These are phyloP conservation scores for Heteronetta atricapilla DNA, from an alignment of 2,113 vertebrate species.

Conservation along the genomic window DNA sequence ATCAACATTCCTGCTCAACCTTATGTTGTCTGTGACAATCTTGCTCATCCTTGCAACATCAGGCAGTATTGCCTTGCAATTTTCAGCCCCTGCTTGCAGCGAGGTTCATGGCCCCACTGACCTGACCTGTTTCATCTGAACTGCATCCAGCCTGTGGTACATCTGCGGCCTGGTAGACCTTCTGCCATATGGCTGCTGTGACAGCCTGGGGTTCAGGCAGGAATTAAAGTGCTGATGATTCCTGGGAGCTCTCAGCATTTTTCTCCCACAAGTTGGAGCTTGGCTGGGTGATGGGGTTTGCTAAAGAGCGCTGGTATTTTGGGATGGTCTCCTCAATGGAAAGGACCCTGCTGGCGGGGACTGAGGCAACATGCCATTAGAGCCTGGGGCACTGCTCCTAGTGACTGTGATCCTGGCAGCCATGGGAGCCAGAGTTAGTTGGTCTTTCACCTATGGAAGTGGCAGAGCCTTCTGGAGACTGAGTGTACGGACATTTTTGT, in stretches of 20 bases:
- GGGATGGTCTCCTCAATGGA: too few relatives aligned
- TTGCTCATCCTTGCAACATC: background rate
- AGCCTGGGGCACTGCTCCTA: too few relatives aligned
- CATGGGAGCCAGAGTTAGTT: too few relatives aligned
- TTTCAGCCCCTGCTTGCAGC: background rate
- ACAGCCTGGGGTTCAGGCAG: background rate
- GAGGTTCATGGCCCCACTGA: background rate
- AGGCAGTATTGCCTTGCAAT: background rate
- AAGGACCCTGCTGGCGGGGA: too few relatives aligned
- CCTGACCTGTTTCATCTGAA: background rate
- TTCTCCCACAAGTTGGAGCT: background rate
- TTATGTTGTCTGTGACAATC: too few relatives aligned
- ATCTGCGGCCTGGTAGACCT: rapidly evolving
- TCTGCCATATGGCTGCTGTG: background rate
- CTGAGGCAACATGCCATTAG: too few relatives aligned
- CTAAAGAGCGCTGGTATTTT: background rate
- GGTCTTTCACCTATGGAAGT: too few relatives aligned
- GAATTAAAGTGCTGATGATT: background rate
- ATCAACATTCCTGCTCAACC: too few relatives aligned
- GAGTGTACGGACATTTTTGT: too few relatives aligned
- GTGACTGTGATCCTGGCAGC: too few relatives aligned
- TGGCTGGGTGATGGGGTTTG: background rate
- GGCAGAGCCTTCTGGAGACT: too few relatives aligned
- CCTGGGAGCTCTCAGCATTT: background rate
- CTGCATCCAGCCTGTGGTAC: background rate